Base-by-base conservation (phyloP, 23 tunicate species). In the Botrylloides violaceus region DNA sequence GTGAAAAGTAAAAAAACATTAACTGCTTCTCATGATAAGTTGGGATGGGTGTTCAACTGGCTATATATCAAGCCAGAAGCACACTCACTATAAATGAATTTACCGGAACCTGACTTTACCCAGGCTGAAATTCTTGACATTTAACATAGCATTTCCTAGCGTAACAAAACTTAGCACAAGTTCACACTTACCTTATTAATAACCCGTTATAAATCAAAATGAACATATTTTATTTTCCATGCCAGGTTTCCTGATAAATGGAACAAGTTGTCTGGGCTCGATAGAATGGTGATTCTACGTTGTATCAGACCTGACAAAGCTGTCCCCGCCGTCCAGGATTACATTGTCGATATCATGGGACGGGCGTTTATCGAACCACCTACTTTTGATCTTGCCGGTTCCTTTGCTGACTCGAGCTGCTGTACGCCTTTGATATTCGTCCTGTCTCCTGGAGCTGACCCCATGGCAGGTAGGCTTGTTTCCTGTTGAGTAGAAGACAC, bases 371-470 rank as follows among this genome's bases (percentile, higher is more conserved):
- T 91, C 32, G 98, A 91, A 68, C 98, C 98, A 9, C 98, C 98
- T 37, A 91, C 98, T 60, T 91, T 91, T 71, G 98, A 91, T 66
- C 72, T 91, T 49, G 87, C 85, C 4, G 98, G 98, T 7, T 91
- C 98, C 21, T 91, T 76, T 75, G 71, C 64, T 43, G 98, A 91
- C 55, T 91, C 98, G 37, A 79, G 81, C 22, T 83, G 85, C 37
- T 75, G 82, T 79, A 83, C 85, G 33, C 98, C 98, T 29, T 78
- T 91, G 5, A 83, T 91, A 49, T 91, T 91, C 43, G 86, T 91
- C 37, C 92, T 91, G 53, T 91, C 98, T 23, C 98, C 98, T n/a
- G 98, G 98, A 55, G 98, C 98, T 70, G 98, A 91, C 79, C 98
- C 98, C 20, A 91, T 83, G 91, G 98, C 98, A n/a, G 98, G 96